Evolutionary conservation across 2,888 invertebrate genomes (phyloP).

Genomic region (Eilema depressum): DNA sequence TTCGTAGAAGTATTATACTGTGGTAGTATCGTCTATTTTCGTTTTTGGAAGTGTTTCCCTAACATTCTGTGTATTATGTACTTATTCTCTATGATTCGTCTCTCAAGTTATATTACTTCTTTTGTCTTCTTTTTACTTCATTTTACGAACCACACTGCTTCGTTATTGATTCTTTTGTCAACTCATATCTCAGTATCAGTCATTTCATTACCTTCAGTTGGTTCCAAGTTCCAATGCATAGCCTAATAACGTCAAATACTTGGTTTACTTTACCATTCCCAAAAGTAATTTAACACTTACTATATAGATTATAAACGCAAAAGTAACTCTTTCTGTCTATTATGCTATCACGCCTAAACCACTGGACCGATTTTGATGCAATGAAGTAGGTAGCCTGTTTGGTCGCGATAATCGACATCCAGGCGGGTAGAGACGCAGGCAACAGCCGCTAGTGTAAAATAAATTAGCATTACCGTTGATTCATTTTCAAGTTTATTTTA

Average conservation of each 20-base stretch:
- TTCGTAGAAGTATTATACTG: too few species aligned
- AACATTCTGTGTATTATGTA: too few species aligned
- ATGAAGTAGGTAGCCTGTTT: too few species aligned
- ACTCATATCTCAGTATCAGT: neutral
- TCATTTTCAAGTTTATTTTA: neutral
- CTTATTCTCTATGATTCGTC: neutral
- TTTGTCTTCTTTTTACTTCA: conserved; percentile 3
- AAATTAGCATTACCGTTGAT: neutral
- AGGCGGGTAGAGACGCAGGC: too few species aligned
- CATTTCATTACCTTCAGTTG: neutral
- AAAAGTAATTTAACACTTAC: too few species aligned
- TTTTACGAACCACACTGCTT: neutral
- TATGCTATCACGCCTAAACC: too few species aligned
- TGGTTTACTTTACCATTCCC: neutral
- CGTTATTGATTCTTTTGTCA: neutral
- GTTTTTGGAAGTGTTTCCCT: too few species aligned
- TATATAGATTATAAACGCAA: too few species aligned
- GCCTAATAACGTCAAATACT: neutral
- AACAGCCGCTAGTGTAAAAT: neutral
- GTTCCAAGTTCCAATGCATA: neutral
- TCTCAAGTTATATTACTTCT: neutral
- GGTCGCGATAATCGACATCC: too few species aligned
- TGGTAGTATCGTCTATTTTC: too few species aligned
- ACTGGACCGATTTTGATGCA: too few species aligned
- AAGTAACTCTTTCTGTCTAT: too few species aligned